Base-by-base conservation (phyloP, 2,113 vertebrate genomes). In the Rhadina sibilatrix region DNA sequence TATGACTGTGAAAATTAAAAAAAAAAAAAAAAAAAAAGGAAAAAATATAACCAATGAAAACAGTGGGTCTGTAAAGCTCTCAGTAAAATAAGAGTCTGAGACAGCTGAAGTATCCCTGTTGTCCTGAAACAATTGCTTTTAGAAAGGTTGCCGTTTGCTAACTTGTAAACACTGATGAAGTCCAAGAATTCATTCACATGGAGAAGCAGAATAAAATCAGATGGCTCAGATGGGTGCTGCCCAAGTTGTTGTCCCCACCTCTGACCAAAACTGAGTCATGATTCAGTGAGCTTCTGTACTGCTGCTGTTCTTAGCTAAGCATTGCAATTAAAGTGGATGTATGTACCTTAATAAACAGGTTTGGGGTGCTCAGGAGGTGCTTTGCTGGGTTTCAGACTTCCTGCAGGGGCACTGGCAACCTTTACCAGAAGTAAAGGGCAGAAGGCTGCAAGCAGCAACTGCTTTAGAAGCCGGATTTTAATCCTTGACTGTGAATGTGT, bases 151-250 rank as follows among this genome's bases (percentile, higher is more conserved):
- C 13, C 40, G 9, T 91, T 95, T 93, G 83, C 31, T 76, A 65
- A 60, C 57, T 95, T 72, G 40, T 49, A 85, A 90, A 90, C 49
- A 49, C 22, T 28, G 49, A 23, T 46, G 75, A 63, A 75, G 50
- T 79, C 93, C 78, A 68, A 91, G 61, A 24, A 28, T 82, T 93
- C 81, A 64, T 90, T 89, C 53, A 65, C 35, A 53, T 59, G 44
- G 46, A 87, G 69, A 35, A 63, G 57, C 81, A 91, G 70, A 94
- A 53, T 53, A 76, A 91, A 93, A 52, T 94, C 90, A 79, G 93
- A 91, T 65, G 68, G n/a, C 40, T 52, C 25, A 17, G 40, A 78
- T 37, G 69, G 15, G 37, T 75, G 61, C 84, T 79, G 74, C 56
- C 61, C 65, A 70, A 64, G 18, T 18, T 47, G 35, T 46, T 78